Conservation (phyloP, 1,140 invertebrate genomes). For the Ceratina australensis region DNA sequence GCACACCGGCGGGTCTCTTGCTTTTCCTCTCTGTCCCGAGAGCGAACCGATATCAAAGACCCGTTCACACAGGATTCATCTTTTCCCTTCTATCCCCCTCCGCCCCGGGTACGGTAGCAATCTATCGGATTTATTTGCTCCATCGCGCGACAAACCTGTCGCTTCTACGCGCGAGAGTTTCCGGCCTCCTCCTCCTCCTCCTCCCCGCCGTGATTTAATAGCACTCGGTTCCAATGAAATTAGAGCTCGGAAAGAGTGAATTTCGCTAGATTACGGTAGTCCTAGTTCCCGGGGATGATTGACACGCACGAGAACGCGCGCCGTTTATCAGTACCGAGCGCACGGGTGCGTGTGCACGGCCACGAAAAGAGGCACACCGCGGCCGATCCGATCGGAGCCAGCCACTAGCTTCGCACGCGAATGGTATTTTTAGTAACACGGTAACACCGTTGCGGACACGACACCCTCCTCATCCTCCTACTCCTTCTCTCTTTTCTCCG, state of each 20-base stretch:
- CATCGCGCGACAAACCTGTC: not conserved
- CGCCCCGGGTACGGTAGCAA: not conserved
- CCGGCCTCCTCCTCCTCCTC: not conserved
- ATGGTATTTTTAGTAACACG: conserved; percentile 45
- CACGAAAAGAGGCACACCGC: not conserved
- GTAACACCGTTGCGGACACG: not conserved
- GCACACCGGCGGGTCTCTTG: conserved; percentile 8
- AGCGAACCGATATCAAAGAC: conserved; percentile 8
- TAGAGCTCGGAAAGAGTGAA: not conserved
- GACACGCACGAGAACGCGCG: conserved; percentile 9
- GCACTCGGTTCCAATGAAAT: not conserved
- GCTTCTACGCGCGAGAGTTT: not conserved
- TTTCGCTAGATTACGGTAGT: not conserved
- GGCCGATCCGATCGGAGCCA: conserved; percentile 24
- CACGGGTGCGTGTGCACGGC: conserved; percentile 7
- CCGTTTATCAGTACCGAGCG: not conserved
- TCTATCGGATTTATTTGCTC: too few relatives aligned
- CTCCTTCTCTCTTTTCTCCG: too few relatives aligned
- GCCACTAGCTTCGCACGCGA: conserved; percentile 35
- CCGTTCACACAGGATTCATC: conserved; percentile 33
- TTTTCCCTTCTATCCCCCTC: not conserved
- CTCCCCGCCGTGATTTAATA: too few relatives aligned
- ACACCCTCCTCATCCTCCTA: not conserved
- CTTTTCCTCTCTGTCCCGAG: conserved; percentile 11
- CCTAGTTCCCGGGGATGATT: not conserved